A percentile compares a stretch with the other conserved stretches of the same genome.
Conservation (phyloP, 1,140 invertebrate species). For the Whitmania pigra region DNA sequence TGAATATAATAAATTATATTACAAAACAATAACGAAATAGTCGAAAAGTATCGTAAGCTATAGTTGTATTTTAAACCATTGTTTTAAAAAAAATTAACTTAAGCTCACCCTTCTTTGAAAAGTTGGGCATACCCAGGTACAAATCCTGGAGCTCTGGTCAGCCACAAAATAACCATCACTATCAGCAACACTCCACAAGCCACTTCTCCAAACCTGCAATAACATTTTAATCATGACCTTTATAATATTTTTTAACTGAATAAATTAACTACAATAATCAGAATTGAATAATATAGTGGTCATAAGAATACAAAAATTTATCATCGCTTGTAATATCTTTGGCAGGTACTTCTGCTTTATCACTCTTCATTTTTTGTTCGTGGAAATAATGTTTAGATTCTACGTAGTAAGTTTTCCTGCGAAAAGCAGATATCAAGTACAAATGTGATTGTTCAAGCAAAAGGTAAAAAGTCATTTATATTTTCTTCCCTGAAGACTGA, state of each 20-base stretch:
- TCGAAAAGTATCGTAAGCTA: not conserved
- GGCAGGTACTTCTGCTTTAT: no score
- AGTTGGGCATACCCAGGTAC: conserved; percentile 53
- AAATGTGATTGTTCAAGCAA: no score
- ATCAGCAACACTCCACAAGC: conserved; percentile 4
- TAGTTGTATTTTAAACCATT: no score
- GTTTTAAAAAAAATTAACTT: not conserved
- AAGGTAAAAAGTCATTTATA: no score
- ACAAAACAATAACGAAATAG: not conserved
- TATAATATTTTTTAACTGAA: not conserved
- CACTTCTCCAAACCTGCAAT: conserved; percentile 17
- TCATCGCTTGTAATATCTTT: no score
- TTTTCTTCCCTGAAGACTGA: no score
- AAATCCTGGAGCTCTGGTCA: conserved; percentile 69
- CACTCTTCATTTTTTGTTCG: no score
- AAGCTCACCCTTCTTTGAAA: conserved; percentile 30
- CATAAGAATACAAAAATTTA: no score
- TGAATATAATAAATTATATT: no score
- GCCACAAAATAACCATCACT: conserved; percentile 47
- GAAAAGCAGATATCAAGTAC: no score
- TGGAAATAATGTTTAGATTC: no score
- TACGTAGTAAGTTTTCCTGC: no score
- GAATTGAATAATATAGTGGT: not conserved
- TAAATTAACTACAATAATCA: not conserved
- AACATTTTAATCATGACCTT: not conserved